phyloP scores from a whole-genome alignment of 2,113 vertebrate species.

The Perognathus longimembris region DNA sequence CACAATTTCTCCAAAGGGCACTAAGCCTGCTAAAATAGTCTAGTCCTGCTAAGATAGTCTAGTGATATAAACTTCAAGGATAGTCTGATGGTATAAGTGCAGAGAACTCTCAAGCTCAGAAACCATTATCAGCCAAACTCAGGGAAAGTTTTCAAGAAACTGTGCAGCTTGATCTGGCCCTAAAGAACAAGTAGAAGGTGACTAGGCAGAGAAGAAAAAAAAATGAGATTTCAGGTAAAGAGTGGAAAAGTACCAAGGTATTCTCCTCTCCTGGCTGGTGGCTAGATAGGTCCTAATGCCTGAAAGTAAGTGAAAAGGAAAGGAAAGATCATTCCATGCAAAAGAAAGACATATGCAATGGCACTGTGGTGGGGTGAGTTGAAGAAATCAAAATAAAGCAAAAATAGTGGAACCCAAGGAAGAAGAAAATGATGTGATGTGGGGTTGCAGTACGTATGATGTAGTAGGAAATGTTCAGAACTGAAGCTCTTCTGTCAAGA shows the following conservation, averaged over 20 bases:
- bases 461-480: background rate
- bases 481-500: background rate
- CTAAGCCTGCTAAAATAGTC: background rate
- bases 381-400: background rate
- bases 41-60: background rate
- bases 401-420: background rate
- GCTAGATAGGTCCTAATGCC: background rate
- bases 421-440: background rate
- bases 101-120: background rate
- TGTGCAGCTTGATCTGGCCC: background rate
- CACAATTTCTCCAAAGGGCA: background rate
- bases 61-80: too few species aligned
- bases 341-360: conserved; percentile 8
- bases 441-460: background rate
- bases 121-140: background rate
- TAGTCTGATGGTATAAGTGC: background rate
- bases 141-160: conserved; percentile 38
- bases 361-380: background rate
- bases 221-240: background rate
- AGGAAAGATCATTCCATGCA: background rate
- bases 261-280: background rate
- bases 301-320: background rate
- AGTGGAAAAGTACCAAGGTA: background rate
- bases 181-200: background rate
- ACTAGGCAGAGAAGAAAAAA: background rate